A percentile compares a stretch with the other conserved stretches of the same genome.
Conservation (phyloP, 2,797 vertebrate species). For the Oreortyx pictus region DNA sequence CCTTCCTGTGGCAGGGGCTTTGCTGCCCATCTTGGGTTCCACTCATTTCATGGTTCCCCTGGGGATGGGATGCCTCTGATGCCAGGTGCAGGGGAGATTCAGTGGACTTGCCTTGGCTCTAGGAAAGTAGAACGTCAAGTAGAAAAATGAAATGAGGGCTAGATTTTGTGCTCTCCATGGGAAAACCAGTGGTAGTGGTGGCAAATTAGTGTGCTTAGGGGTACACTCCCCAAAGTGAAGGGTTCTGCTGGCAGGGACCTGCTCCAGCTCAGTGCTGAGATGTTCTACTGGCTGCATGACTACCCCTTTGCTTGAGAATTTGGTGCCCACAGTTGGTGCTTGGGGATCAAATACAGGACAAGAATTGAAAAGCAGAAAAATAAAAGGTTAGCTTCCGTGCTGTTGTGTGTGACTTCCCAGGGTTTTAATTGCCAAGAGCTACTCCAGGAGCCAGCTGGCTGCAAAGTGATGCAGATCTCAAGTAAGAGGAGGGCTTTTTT, state of each 20-base stretch:
- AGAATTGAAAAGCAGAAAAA: constrained; percentile 38
- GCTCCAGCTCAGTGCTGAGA: not conserved
- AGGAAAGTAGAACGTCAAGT: not conserved
- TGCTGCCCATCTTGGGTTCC: not conserved
- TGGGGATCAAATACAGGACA: not conserved
- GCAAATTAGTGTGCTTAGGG: not conserved
- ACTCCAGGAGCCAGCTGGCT: constrained; percentile 49
- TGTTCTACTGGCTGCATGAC: not conserved
- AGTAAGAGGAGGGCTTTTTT: not conserved
- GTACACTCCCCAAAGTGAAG: not conserved
- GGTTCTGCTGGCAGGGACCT: not conserved
- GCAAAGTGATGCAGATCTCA: not conserved
- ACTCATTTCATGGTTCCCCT: not conserved
- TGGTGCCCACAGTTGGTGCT: not conserved
- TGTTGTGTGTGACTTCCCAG: constrained; percentile 61
- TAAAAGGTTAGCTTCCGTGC: constrained; percentile 35
- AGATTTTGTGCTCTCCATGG: not conserved
- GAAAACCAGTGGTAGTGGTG: not conserved
- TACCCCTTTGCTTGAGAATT: constrained; percentile 11
- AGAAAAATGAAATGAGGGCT: not conserved
- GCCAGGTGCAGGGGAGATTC: not conserved
- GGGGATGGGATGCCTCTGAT: not conserved
- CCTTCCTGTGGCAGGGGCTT: not conserved
- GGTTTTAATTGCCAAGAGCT: constrained; percentile 42
- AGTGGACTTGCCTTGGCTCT: not conserved